These are phyloP conservation scores for Dioctria linearis DNA, from an alignment of 2,888 invertebrate genomes.

Conservation along the genomic window DNA sequence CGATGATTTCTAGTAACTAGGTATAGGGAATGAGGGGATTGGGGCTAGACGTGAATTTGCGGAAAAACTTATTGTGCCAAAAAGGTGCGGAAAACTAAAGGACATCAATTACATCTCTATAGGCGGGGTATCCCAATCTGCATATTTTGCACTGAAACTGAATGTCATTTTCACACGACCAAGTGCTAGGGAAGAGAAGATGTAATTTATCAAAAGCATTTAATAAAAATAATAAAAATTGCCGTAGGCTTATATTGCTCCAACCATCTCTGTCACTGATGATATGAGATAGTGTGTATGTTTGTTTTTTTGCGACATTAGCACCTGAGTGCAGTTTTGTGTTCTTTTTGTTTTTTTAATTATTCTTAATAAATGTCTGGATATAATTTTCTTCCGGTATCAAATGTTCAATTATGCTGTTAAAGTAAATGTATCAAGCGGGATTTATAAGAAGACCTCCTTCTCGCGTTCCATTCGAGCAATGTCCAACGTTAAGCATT, in stretches of 20 bases:
- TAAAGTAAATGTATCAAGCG: no score
- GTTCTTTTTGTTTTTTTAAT: background rate
- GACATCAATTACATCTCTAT: constrained; percentile 31
- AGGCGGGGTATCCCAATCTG: constrained; percentile 48
- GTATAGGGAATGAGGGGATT: no score
- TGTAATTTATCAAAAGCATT: constrained; percentile 33
- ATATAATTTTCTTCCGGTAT: no score
- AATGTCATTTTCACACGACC: constrained; percentile 57
- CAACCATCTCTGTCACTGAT: constrained; percentile 18
- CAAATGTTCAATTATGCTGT: no score
- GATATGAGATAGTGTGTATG: background rate
- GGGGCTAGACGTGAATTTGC: background rate
- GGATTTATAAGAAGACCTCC: no score
- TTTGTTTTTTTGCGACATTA: constrained; percentile 5
- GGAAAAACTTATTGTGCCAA: constrained; percentile 8
- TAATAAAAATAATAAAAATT: no score
- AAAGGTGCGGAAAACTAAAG: constrained; percentile 44
- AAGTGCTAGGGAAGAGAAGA: constrained; percentile 17
- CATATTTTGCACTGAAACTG: constrained; percentile 51
- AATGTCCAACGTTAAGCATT: no score
- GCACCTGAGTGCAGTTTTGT: background rate
- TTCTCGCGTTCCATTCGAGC: no score
- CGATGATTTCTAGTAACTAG: background rate
- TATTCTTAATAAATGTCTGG: no score
- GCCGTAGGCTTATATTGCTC: no score